Base-by-base conservation (phyloP, 2,888 invertebrate genomes). In the Apodemia mormo region DNA sequence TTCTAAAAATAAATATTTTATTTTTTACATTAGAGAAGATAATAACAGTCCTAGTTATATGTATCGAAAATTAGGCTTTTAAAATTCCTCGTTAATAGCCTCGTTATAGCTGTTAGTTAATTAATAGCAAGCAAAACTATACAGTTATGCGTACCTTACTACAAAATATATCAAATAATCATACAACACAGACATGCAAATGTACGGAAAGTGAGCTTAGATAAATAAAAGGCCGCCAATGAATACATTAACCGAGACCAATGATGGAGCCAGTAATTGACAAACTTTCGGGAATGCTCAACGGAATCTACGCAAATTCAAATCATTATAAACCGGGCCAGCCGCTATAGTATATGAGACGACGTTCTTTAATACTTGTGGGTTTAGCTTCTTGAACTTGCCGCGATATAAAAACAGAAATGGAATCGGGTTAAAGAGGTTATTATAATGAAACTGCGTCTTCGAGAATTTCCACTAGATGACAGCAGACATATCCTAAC, bases 211-310 rank as follows among this genome's bases (percentile, higher is more conserved):
- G 70, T 45, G 73, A 73, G 78, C 66, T 81, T 75, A 79, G 74
- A 79, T 71, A 78, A 81, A 82, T 80, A 82, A 79, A 80, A 79
- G 74, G 78, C 70, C 77, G 75, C 65, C 81, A 79, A 82, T 83
- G 85, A 83, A 84, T 84, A 84, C 76, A 85, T 83, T 81, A 82
- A 73, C 76, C 74, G 49, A 74, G 80, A 76, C 78, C 81, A 81
- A 83, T 85, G 81, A 82, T 82, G 80, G 79, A 79, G 74, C 73
- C 75, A 79, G 74, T 84, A 82, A 85, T 85, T 84, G 84, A 76
- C 76, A 77, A 85, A 86, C 84, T 83, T 83, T 70, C 68, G 70
- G 70, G 77, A 69, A 70, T 66, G 68, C 68, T 68, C 65, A 49
- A 52, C 49, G 49, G 10, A 70, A 29, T 43, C 45, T 29, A 12